phyloP scores from a whole-genome alignment of 2,888 invertebrate genomes.

The Heteromyza rotundicornis region DNA sequence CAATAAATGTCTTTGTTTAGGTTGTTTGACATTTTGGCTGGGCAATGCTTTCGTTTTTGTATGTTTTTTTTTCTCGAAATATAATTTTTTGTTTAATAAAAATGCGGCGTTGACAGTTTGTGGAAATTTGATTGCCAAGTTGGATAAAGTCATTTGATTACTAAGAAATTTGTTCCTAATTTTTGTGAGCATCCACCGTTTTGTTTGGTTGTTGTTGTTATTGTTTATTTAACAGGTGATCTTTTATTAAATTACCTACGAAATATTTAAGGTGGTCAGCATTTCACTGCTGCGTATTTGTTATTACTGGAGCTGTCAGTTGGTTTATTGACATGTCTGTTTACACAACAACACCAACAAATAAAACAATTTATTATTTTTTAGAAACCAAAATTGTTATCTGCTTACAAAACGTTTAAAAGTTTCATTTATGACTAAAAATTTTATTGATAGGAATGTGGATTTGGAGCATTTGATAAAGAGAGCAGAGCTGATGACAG shows the following conservation, averaged over 20 bases:
- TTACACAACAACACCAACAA: neutral
- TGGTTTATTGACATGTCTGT: neutral
- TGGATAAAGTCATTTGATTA: neutral
- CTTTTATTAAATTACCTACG: neutral
- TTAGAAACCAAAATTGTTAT: too few relatives aligned
- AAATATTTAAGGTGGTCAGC: neutral
- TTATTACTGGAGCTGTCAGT: neutral
- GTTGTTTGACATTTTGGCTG: conserved; percentile 23
- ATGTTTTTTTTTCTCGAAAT: neutral
- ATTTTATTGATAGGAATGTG: too few relatives aligned
- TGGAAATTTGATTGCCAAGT: conserved; percentile 4
- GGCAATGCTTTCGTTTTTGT: neutral
- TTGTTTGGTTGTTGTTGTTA: neutral
- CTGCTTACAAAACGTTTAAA: too few relatives aligned
- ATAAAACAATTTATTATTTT: too few relatives aligned
- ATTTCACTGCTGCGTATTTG: neutral
- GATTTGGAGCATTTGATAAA: too few relatives aligned
- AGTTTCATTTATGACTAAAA: too few relatives aligned
- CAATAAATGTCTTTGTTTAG: conserved; percentile 53
- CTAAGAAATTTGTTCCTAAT: neutral
- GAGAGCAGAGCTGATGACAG: too few relatives aligned
- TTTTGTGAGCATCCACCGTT: neutral
- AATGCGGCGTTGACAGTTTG: conserved; percentile 7
- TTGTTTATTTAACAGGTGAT: conserved; percentile 1
- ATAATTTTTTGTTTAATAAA: too few relatives aligned